A percentile compares a stretch with the other conserved stretches of the same genome.
Conservation (phyloP, 2,797 vertebrate species). For the Silurus aristotelis region DNA sequence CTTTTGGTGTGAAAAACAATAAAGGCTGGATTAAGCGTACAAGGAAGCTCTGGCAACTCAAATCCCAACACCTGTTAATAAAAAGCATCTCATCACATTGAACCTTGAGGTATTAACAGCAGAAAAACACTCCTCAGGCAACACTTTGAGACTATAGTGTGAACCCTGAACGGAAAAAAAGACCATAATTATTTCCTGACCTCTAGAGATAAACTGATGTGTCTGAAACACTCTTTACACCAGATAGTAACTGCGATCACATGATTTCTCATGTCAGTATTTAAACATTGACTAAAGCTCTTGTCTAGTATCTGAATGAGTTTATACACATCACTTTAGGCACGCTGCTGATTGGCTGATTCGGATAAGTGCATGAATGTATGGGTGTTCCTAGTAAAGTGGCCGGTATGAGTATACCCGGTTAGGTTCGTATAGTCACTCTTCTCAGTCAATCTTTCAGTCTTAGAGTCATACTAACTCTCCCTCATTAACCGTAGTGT, state of each 20-base stretch:
- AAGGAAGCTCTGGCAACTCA: neutral
- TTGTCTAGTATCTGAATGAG: neutral
- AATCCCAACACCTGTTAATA: neutral
- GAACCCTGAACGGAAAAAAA: neutral
- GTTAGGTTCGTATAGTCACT: neutral
- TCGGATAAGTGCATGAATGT: neutral
- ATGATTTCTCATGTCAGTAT: neutral
- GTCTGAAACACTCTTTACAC: neutral
- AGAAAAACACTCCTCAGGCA: neutral
- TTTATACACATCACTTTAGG: neutral
- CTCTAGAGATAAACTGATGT: neutral
- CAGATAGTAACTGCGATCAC: neutral
- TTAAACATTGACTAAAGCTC: neutral
- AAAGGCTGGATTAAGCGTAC: neutral
- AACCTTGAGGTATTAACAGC: neutral
- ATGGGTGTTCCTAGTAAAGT: slow-evolving; percentile 4
- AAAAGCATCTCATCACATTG: neutral
- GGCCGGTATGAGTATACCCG: neutral
- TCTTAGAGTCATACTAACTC: slow-evolving; percentile 18
- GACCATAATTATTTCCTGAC: neutral
- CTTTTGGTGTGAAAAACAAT: neutral
- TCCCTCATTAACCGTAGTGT: slow-evolving; percentile 41
- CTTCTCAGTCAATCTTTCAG: slow-evolving; percentile 58
- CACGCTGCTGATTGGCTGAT: neutral
- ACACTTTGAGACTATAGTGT: neutral